Base-by-base conservation (phyloP, 2,797 vertebrate species). In the Coracias cyanogaster region DNA sequence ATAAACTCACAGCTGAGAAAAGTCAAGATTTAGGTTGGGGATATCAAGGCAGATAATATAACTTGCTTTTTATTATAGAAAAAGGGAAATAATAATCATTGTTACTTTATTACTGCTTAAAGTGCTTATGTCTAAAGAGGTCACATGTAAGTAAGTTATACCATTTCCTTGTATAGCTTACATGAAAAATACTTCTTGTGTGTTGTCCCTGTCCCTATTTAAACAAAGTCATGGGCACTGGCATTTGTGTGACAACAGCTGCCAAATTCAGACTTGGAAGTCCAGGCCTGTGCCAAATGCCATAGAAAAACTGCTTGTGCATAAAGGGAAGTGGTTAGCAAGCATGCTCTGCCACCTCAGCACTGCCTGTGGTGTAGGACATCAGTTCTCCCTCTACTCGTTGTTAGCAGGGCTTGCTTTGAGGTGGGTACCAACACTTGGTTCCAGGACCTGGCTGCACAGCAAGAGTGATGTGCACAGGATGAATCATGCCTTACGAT, bases 341-440 rank as follows among this genome's bases (percentile, higher is more conserved):
- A 39, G 16, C 1, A 1, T 37, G 45, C 4, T 52, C 9, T 78
- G 37, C 12, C 46, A 29, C 18, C 31, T 73, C 74, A 26, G 29
- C 49, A 3, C 19, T 52, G 21, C 28, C 65, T 35, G 20, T 41
- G 19, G 2, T 20, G 37, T 20, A 26, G 31, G n/a, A 79, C 7
- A 37, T 9, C 24, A 33, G 12, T 35, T 20, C 12, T 26, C 17
- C 28, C 54, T 15, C 0, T 4, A 25, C 31, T 35, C n/a, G 37
- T 9, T 1, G 0, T 35, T 7, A 46, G 15, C 3, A 5, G 54
- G n/a, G 25, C 28, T 58, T 66, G 37, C 46, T 45, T 22, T 5
- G 4, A 33, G 49, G 26, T 55, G 41, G 28, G 31, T 46, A 73
- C 31, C 18, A 46, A 7, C 14, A 25, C 6, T 15, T 0, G 1